phyloP scores from a whole-genome alignment of 35 echinoderm and acorn worm genomes.

The Diadema setosum region DNA sequence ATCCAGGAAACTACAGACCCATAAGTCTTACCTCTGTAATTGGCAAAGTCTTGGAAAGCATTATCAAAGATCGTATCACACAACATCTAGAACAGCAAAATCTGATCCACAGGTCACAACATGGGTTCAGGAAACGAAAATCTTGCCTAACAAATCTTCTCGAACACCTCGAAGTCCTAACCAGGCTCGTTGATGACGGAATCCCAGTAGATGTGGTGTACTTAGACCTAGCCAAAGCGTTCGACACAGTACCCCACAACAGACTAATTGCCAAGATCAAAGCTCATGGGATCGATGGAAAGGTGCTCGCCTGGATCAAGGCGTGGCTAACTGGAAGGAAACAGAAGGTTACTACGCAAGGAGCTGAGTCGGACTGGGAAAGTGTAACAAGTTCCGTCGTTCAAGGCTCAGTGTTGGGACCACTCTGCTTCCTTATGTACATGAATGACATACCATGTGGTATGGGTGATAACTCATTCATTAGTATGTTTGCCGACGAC shows the following conservation, averaged over 20 bases:
- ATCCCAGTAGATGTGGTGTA: constrained; percentile 13
- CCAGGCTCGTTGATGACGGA: constrained; percentile 20
- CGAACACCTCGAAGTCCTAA: too few relatives aligned
- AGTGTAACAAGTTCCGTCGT: too few relatives aligned
- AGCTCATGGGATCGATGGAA: not conserved
- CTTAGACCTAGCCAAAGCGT: constrained; percentile 15
- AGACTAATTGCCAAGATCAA: not conserved
- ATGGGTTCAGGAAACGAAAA: constrained; percentile 34
- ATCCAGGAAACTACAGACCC: constrained; percentile 17
- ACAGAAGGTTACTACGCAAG: too few relatives aligned
- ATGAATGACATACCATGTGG: too few relatives aligned
- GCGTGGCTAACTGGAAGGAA: not conserved
- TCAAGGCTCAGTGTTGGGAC: too few relatives aligned
- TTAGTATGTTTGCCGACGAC: too few relatives aligned
- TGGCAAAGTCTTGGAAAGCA: constrained; percentile 19
- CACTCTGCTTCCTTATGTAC: too few relatives aligned
- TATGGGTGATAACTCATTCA: too few relatives aligned
- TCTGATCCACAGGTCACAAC: constrained; percentile 4
- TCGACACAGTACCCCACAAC: too few relatives aligned
- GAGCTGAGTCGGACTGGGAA: too few relatives aligned
- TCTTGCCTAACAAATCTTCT: constrained; percentile 11
- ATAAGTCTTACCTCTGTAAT: constrained; percentile 16
- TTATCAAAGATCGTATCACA: constrained; percentile 14
- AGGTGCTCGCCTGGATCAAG: not conserved
- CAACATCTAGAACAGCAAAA: constrained; percentile 26